Conservation (phyloP, 2,113 vertebrate genomes). For the Raphicerus campestris region DNA sequence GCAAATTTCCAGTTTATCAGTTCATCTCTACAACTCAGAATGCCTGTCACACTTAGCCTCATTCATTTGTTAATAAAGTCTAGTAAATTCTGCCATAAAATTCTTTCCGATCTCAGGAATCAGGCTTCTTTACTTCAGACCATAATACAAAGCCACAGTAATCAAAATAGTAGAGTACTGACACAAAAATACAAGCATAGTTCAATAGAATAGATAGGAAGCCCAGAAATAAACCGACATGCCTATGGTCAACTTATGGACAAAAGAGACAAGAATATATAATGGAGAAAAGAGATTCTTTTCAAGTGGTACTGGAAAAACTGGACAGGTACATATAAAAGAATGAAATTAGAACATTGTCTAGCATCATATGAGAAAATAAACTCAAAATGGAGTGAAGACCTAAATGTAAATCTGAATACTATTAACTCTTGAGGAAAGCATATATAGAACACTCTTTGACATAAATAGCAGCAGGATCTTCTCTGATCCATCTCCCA, state of each 20-base stretch:
- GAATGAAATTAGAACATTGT: background rate
- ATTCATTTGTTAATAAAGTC: constrained; percentile 33
- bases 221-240: background rate
- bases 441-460: background rate
- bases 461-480: background rate
- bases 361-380: background rate
- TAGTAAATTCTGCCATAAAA: background rate
- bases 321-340: background rate
- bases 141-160: background rate
- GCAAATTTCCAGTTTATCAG: background rate
- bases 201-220: background rate
- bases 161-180: background rate
- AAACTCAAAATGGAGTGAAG: background rate
- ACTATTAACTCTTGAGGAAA: background rate
- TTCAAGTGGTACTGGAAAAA: background rate
- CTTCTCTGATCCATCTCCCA: background rate
- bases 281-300: background rate
- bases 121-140: background rate
- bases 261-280: background rate
- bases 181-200: background rate
- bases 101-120: background rate
- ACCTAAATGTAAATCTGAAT: background rate
- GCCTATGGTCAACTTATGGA: background rate
- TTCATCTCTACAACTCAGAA: background rate
- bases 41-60: background rate